Percentiles rank a stretch among this genome's conserved stretches.
These are phyloP conservation scores for Eristalinus sepulchralis DNA, from an alignment of 2,888 invertebrate species.

Conservation along the genomic window DNA sequence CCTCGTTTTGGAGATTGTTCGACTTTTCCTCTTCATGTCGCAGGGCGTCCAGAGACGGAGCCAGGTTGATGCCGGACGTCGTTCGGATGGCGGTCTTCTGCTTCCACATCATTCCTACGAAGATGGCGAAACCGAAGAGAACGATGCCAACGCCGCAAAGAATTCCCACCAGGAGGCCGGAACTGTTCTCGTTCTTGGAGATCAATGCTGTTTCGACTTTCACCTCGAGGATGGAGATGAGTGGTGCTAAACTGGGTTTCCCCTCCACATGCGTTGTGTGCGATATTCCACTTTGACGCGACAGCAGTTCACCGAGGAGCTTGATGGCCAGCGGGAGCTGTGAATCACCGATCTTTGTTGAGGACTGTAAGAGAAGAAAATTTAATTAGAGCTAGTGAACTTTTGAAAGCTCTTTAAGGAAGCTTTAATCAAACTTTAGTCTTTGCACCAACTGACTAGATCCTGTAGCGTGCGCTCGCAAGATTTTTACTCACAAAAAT, in stretches of 20 bases:
- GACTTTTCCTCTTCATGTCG: conserved; percentile 93
- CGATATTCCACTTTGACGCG: conserved; percentile 80
- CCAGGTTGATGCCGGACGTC: conserved; percentile 82
- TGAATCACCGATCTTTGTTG: conserved; percentile 81
- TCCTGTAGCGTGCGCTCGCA: too few relatives aligned
- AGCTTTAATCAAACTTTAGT: too few relatives aligned
- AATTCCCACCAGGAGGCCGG: conserved; percentile 80
- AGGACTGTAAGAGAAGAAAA: conserved; percentile 80
- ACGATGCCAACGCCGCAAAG: conserved; percentile 81
- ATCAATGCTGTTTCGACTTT: conserved; percentile 87
- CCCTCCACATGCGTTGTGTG: conserved; percentile 80
- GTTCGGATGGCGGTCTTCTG: conserved; percentile 82
- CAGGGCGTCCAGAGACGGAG: conserved; percentile 83
- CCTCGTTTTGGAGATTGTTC: conserved; percentile 95
- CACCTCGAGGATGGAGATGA: conserved; percentile 89
- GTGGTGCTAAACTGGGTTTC: conserved; percentile 83
- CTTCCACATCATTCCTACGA: conserved; percentile 83
- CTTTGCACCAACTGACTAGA: too few relatives aligned
- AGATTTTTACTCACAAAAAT: too few relatives aligned
- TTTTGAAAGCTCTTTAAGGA: too few relatives aligned
- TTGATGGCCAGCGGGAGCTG: conserved; percentile 83
- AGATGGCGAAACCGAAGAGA: conserved; percentile 80
- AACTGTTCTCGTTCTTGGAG: conserved; percentile 77
- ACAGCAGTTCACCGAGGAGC: conserved; percentile 85
- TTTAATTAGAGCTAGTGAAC: background rate